Conservation (phyloP, 2,797 vertebrate species). For the Lepilemur septentrionalis region DNA sequence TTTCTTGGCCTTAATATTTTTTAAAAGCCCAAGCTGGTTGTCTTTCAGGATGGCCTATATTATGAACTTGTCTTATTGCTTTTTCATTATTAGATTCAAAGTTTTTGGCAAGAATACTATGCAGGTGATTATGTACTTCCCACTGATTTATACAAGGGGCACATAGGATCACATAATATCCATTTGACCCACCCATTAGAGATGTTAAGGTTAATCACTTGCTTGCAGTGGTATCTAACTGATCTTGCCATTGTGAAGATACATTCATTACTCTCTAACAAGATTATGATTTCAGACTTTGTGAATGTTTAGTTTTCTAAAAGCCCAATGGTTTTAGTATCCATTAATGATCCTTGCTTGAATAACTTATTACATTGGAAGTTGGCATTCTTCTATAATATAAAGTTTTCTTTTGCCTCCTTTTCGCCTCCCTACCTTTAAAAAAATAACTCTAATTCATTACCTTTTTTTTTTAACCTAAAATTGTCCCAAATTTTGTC, state of each 20-base stretch:
- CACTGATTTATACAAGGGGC: background rate
- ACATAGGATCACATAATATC: background rate
- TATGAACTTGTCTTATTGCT: background rate
- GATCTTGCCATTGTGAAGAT: background rate
- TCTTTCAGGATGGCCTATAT: background rate
- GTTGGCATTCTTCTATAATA: background rate
- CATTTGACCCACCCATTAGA: background rate
- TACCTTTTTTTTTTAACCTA: background rate
- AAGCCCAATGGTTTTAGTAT: background rate
- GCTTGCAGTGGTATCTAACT: background rate
- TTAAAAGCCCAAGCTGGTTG: background rate
- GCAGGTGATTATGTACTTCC: background rate
- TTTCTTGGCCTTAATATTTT: background rate
- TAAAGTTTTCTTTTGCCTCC: background rate
- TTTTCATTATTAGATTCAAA: background rate
- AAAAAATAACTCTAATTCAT: background rate
- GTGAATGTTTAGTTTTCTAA: background rate
- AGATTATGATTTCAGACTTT: background rate
- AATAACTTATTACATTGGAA: background rate
- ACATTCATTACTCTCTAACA: background rate
- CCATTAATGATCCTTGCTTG: background rate
- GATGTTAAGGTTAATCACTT: background rate
- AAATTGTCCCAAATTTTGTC: background rate
- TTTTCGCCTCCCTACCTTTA: background rate
- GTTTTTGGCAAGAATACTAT: background rate